These are phyloP conservation scores for Exaiptasia diaphana DNA, from an alignment of 64 coral and sea anemone species.

Conservation along the genomic window DNA sequence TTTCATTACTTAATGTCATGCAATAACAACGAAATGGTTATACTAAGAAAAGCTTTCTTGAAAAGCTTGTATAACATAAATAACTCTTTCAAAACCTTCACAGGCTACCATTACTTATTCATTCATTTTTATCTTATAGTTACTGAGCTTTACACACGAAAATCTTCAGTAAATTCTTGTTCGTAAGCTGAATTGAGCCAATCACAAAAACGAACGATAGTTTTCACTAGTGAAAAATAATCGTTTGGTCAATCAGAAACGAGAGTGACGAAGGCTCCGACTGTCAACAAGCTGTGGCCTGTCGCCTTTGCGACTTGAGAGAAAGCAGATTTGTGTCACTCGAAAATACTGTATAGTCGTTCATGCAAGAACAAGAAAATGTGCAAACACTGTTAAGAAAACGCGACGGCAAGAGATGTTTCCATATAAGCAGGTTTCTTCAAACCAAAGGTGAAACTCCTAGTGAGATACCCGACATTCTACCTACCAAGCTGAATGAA, in stretches of 20 bases:
- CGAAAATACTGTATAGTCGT: not conserved
- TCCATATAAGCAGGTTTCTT: not conserved
- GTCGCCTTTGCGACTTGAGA: not conserved
- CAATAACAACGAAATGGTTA: too few species aligned
- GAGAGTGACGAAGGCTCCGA: not conserved
- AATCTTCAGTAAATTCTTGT: too few species aligned
- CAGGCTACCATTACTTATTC: too few species aligned
- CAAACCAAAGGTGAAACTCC: not conserved
- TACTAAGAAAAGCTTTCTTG: too few species aligned
- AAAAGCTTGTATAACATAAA: too few species aligned
- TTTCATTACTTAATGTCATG: too few species aligned
- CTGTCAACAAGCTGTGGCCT: not conserved
- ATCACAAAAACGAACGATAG: not conserved
- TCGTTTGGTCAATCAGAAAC: not conserved
- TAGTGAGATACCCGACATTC: not conserved
- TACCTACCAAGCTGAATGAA: constrained; percentile 2
- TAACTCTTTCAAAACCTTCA: too few species aligned
- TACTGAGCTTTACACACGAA: too few species aligned
- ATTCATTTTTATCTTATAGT: too few species aligned
- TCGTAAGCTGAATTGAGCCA: too few species aligned
- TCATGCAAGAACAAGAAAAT: not conserved
- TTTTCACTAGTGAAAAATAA: not conserved
- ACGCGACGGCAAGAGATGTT: not conserved
- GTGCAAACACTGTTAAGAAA: not conserved
- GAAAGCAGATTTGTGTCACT: not conserved